Evolutionary conservation across 2,888 invertebrate genomes (phyloP).

Genomic region (Reticulitermes lucifugus): DNA sequence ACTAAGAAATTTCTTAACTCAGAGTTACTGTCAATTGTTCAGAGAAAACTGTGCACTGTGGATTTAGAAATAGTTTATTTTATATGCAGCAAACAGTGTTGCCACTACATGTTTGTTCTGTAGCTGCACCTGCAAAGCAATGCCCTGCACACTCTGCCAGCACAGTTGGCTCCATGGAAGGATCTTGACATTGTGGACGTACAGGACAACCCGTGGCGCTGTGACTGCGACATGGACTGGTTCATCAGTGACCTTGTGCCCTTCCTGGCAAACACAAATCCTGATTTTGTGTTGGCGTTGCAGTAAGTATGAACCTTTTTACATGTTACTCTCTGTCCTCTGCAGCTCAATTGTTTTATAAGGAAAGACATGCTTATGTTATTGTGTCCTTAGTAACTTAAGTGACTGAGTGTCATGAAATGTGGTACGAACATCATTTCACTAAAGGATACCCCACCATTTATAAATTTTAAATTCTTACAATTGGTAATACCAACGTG

Average conservation of each 20-base stretch:
- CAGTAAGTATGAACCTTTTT: conserved; percentile 10
- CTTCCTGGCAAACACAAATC: not conserved
- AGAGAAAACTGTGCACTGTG: no score
- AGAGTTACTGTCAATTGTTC: no score
- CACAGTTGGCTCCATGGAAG: conserved; percentile 19
- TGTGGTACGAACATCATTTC: no score
- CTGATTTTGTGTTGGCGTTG: conserved; percentile 18
- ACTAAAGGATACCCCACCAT: no score
- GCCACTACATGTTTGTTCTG: not conserved
- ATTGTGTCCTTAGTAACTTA: no score
- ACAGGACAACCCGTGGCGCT: conserved; percentile 42
- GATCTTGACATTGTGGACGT: not conserved
- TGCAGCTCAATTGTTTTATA: not conserved
- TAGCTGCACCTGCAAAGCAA: conserved; percentile 31
- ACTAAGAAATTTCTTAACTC: no score
- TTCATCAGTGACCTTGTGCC: conserved; percentile 11
- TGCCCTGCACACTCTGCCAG: conserved; percentile 6
- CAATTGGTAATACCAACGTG: no score
- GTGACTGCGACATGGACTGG: conserved; percentile 41
- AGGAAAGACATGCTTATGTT: no score
- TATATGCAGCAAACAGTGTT: no score
- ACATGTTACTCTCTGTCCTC: not conserved
- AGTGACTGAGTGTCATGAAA: no score
- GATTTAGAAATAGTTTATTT: no score
- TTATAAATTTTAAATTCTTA: no score